phyloP scores from a whole-genome alignment of 2,888 invertebrate species.

The Andrena marginata region DNA sequence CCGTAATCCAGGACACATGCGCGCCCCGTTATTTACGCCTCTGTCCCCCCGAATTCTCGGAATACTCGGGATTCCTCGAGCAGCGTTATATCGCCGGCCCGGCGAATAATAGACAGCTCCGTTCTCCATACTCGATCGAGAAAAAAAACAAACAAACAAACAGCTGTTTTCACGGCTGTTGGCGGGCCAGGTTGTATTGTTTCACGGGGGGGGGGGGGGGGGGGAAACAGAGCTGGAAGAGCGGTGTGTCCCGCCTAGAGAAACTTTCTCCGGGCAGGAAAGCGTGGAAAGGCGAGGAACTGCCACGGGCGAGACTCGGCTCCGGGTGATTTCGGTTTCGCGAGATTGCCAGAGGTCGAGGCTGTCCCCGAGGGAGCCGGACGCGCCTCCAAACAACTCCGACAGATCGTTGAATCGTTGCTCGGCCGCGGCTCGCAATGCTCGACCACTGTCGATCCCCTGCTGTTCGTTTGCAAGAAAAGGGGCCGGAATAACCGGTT shows the following conservation, averaged over 20 bases:
- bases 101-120: too few relatives aligned
- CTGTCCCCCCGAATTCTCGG: conserved; percentile 13
- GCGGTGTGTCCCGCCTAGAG: neutral
- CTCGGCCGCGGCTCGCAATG: too few relatives aligned
- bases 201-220: too few relatives aligned
- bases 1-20: conserved; percentile 38
- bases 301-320: neutral
- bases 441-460: too few relatives aligned
- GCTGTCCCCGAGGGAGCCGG: conserved; percentile 12
- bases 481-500: conserved; percentile 21
- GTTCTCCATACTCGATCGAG: too few relatives aligned
- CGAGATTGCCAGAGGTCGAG: conserved; percentile 16
- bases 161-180: neutral
- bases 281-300: too few relatives aligned
- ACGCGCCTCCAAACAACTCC: neutral
- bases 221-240: neutral
- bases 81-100: conserved; percentile 7
- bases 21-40: conserved; percentile 40
- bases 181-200: neutral
- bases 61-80: conserved; percentile 15
- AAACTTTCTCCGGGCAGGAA: neutral
- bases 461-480: conserved; percentile 9
- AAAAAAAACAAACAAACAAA: too few relatives aligned
- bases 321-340: conserved; percentile 7
- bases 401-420: too few relatives aligned